Conservation (phyloP, 2,797 vertebrate species). For the Acipenser transmontanus region DNA sequence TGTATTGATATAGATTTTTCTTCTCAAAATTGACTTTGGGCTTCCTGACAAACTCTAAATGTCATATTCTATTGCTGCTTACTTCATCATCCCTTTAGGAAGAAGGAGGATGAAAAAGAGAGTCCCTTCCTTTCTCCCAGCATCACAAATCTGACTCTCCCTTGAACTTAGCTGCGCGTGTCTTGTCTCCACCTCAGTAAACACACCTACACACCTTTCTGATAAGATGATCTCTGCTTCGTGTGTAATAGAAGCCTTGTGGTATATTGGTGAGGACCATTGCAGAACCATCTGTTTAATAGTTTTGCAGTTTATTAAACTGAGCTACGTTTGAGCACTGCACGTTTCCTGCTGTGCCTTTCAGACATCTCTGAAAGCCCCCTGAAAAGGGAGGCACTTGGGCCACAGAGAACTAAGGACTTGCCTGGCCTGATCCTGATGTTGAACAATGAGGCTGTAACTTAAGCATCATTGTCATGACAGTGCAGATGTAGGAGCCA, state of each 20-base stretch:
- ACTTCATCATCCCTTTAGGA: slow-evolving; percentile 7
- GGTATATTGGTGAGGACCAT: slow-evolving; percentile 45
- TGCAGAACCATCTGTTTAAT: slow-evolving; percentile 53
- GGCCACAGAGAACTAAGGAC: not conserved
- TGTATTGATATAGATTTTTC: too few relatives aligned
- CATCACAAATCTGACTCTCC: too few relatives aligned
- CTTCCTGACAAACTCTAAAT: too few relatives aligned
- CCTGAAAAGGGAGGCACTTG: slow-evolving; percentile 6
- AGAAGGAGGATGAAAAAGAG: not conserved
- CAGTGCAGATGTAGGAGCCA: slow-evolving; percentile 13
- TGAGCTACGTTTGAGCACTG: slow-evolving; percentile 31
- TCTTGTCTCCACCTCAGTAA: not conserved
- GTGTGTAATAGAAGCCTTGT: not conserved
- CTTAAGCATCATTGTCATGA: slow-evolving; percentile 24
- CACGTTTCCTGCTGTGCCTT: slow-evolving; percentile 49
- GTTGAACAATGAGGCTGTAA: slow-evolving; percentile 31
- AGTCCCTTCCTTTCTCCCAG: too few relatives aligned
- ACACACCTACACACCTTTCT: slow-evolving; percentile 24
- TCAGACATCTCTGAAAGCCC: slow-evolving; percentile 44
- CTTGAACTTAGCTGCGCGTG: too few relatives aligned
- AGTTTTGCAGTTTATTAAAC: slow-evolving; percentile 58
- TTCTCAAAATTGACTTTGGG: too few relatives aligned
- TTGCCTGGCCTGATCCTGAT: slow-evolving; percentile 10
- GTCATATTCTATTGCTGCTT: too few relatives aligned
- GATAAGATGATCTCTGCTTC: not conserved